Conservation (phyloP, 2,113 vertebrate species). For the Urocitellus parryii region DNA sequence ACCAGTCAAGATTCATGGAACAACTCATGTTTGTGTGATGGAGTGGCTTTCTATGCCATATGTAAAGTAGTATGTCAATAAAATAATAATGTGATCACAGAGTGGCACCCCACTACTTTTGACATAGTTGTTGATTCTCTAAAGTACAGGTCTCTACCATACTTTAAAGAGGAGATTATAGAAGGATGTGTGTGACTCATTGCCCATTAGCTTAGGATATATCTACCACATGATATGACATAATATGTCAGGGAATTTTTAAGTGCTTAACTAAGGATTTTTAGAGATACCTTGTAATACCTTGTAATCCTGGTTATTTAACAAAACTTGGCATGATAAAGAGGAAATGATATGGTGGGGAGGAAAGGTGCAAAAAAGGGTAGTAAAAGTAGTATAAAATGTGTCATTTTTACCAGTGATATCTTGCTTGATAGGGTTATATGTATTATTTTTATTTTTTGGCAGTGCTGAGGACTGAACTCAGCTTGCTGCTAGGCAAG, state of each 20-base stretch:
- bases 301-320: neutral
- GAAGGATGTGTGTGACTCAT: neutral
- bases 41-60: neutral
- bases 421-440: neutral
- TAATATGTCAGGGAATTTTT: neutral
- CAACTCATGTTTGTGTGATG: neutral
- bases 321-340: neutral
- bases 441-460: neutral
- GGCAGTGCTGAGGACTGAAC: neutral
- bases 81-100: neutral
- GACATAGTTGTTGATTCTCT: neutral
- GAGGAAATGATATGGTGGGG: neutral
- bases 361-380: neutral
- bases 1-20: neutral
- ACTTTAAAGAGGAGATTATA: neutral
- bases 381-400: neutral
- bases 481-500: neutral
- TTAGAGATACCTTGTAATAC: neutral
- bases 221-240: neutral
- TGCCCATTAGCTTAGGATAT: neutral
- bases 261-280: slow-evolving; percentile 31
- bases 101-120: neutral
- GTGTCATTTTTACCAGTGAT: neutral
- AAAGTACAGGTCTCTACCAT: no score
- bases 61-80: neutral